These are phyloP conservation scores for Diogma glabrata DNA, from an alignment of 2,888 invertebrate species.

Conservation along the genomic window DNA sequence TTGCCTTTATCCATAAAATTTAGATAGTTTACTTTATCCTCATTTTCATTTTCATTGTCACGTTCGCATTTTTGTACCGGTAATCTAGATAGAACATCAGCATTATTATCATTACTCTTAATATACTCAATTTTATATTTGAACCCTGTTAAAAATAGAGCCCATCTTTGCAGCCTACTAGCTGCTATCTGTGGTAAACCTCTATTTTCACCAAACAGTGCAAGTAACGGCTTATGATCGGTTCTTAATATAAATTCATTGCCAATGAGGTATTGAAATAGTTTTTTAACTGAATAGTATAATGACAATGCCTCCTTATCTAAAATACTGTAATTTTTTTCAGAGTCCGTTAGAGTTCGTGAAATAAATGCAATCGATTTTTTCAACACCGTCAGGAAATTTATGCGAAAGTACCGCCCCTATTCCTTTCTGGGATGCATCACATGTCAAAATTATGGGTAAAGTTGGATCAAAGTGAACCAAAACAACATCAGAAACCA, in stretches of 20 bases:
- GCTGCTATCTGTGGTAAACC: slow-evolving; percentile 18
- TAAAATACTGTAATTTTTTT: not conserved
- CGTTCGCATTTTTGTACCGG: not conserved
- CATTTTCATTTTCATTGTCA: not conserved
- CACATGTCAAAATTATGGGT: not conserved
- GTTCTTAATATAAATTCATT: slow-evolving; percentile 18
- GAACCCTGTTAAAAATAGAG: slow-evolving; percentile 15
- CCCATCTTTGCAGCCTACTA: slow-evolving; percentile 25
- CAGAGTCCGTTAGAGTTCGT: not conserved
- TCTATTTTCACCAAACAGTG: slow-evolving; percentile 24
- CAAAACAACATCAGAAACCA: slow-evolving; percentile 18
- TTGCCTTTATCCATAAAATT: not conserved
- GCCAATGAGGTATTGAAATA: not conserved
- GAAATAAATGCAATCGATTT: not conserved
- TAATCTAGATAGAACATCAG: slow-evolving; percentile 7
- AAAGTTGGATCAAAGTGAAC: slow-evolving; percentile 19
- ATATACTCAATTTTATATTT: slow-evolving; percentile 5
- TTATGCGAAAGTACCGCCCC: not conserved
- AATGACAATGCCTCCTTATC: not conserved
- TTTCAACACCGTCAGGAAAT: not conserved
- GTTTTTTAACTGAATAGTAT: not conserved
- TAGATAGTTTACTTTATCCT: not conserved
- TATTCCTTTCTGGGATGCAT: not conserved
- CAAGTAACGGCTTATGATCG: slow-evolving; percentile 29
- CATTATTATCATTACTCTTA: not conserved